phyloP scores from a whole-genome alignment of 2,113 vertebrate genomes.

The Corythornis vintsioides region DNA sequence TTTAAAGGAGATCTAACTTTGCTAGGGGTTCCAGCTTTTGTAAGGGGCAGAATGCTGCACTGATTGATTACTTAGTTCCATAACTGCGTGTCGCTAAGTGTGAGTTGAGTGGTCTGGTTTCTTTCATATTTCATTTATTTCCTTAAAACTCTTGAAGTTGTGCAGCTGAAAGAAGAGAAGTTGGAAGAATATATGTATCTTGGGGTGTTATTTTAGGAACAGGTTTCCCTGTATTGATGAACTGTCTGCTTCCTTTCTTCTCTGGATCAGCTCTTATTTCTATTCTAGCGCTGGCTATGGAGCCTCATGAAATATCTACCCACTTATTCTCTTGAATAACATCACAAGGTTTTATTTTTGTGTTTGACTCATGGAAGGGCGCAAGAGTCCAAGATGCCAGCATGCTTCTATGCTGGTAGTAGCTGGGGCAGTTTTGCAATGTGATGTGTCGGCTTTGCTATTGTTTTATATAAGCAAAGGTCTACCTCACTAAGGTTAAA shows the following conservation, averaged over 20 bases:
- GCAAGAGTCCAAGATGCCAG: not conserved
- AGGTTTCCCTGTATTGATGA: not conserved
- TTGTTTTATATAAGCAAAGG: not conserved
- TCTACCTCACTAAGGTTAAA: not conserved
- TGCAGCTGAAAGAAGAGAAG: not conserved
- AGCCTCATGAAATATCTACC: not conserved
- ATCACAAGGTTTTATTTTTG: not conserved
- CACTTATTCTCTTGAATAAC: not conserved
- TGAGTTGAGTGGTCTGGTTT: not conserved
- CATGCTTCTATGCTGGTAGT: not conserved
- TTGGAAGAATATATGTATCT: not conserved
- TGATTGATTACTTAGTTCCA: not conserved
- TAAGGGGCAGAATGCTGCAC: not conserved
- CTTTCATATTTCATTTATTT: not conserved
- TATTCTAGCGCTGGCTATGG: not conserved
- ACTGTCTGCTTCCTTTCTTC: not conserved
- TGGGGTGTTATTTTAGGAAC: not conserved
- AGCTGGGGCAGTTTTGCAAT: not conserved
- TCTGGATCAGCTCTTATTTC: not conserved
- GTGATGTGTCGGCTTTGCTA: not conserved
- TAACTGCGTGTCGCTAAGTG: not conserved
- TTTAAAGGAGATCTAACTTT: conserved; percentile 29
- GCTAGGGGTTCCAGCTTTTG: not conserved
- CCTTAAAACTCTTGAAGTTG: not conserved
- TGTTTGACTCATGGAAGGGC: not conserved